Evolutionary conservation across 2,113 vertebrate species (phyloP), one percentile per base, ranked within the genome.

Genomic region (Ammodytes dubius): DNA sequence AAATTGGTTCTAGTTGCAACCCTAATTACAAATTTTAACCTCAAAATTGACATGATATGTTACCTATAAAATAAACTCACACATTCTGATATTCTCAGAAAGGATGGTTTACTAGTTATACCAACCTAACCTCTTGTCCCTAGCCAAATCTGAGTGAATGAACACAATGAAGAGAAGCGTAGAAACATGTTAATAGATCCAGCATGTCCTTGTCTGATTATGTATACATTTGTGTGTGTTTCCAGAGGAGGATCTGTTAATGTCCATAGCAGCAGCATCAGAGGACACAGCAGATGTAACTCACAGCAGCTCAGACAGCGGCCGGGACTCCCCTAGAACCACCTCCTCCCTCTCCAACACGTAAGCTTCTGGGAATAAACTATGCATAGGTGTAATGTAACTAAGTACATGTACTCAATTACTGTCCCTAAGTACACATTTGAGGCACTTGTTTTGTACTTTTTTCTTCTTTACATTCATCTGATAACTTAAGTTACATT

Each of bases 171-270:
- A 7, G 3, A 42, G 35, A 7, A 50, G 1, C 56, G 19, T 40
- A 40, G 4, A 50, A 11, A n/a, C 12, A 15, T 60, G n/a, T 45
- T 9, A 10, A 15, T 42, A 39, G 4, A 14, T 9, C 7, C 11
- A 15, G 4, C 37, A 8, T 58, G 13, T 52, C 0, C 19, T 19
- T 1, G 0, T 63, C 40, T 63, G 11, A 61, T 42, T 64, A 8
- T 66, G 4, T 59, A 7, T 70, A 27, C 27, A 49, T 77, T 0
- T 75, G 9, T 35, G 4, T 0, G 70, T 70, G 13, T 7, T 65
- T 0, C 43, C 82, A 96, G 96, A 95, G 56, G 93, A 95, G 73
- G 91, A 95, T 59, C 89, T 95, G n/a, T 80, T 95, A 47, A 91
- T 84, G 81, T 92, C 89, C 10, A 92, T 94, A 70, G 88, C 88